A percentile compares a stretch with the other conserved stretches of the same genome.
Evolutionary conservation across 2,113 vertebrate genomes (phyloP).

Genomic region (Heloderma charlesbogerti): DNA sequence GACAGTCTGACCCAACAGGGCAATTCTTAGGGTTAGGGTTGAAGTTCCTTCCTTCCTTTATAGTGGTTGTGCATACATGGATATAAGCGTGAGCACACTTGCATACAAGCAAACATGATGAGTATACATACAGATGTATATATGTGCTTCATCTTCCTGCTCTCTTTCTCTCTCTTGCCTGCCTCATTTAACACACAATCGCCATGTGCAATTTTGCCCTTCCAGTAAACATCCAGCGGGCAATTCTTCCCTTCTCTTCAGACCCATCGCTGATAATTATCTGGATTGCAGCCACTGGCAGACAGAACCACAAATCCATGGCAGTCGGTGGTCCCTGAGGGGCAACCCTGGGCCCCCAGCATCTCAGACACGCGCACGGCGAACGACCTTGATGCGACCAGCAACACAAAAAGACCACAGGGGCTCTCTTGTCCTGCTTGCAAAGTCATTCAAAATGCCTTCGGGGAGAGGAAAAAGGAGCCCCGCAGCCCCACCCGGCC

Average conservation of each 20-base stretch:
- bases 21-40: too few relatives aligned
- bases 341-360: neutral
- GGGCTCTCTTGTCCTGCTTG: too few relatives aligned
- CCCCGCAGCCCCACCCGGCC: neutral
- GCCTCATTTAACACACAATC: neutral
- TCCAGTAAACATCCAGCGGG: neutral
- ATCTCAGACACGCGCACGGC: neutral
- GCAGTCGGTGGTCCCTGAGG: neutral
- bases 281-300: too few relatives aligned
- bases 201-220: neutral
- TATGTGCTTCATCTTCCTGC: neutral
- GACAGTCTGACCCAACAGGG: too few relatives aligned
- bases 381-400: neutral
- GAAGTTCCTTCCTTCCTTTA: too few relatives aligned
- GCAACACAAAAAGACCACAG: too few relatives aligned
- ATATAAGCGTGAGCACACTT: too few relatives aligned
- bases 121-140: neutral
- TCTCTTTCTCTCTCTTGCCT: accelerated
- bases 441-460: neutral
- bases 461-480: neutral
- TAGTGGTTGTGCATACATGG: too few relatives aligned
- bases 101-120: neutral
- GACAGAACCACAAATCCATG: neutral
- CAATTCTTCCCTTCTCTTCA: too few relatives aligned
- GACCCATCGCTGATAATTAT: too few relatives aligned